phyloP scores from a whole-genome alignment of 2,113 vertebrate genomes.

The Stigmatopora argus region DNA sequence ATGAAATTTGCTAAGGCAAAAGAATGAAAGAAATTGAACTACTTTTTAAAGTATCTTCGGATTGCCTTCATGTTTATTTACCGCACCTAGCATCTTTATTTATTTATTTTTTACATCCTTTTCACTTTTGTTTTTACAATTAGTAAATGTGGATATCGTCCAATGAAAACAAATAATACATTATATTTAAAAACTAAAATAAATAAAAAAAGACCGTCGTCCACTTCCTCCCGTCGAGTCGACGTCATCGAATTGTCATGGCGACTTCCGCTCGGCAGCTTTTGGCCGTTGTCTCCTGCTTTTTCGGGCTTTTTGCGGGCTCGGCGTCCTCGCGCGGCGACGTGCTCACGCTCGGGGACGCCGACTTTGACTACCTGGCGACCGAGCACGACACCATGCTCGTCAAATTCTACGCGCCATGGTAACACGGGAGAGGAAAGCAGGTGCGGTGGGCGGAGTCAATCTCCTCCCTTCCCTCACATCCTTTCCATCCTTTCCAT shows the following conservation, averaged over 20 bases:
- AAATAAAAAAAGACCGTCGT: too few relatives aligned
- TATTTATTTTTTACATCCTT: too few relatives aligned
- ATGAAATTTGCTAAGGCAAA: too few relatives aligned
- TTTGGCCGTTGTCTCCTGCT: conserved; percentile 16
- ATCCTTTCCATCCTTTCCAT: neutral
- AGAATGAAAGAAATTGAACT: too few relatives aligned
- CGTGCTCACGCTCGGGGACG: conserved; percentile 66
- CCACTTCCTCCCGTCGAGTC: neutral
- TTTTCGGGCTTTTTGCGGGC: conserved; percentile 4
- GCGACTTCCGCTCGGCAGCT: conserved; percentile 14
- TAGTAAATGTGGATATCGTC: too few relatives aligned
- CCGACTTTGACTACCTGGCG: conserved; percentile 68
- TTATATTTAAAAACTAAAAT: too few relatives aligned
- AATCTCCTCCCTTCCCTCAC: too few relatives aligned
- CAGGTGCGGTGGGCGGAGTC: neutral
- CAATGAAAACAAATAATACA: too few relatives aligned
- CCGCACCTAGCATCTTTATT: too few relatives aligned
- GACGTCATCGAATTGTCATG: conserved; percentile 10
- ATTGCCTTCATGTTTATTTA: too few relatives aligned
- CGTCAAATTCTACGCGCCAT: conserved; percentile 72
- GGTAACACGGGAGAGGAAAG: conserved; percentile 43
- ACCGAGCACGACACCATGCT: conserved; percentile 71
- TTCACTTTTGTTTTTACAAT: too few relatives aligned
- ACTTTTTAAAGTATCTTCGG: too few relatives aligned
- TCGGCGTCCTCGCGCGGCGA: conserved; percentile 31